Evolutionary conservation across 2,113 vertebrate species (phyloP).

Genomic region (Malurus alboscapulatus): DNA sequence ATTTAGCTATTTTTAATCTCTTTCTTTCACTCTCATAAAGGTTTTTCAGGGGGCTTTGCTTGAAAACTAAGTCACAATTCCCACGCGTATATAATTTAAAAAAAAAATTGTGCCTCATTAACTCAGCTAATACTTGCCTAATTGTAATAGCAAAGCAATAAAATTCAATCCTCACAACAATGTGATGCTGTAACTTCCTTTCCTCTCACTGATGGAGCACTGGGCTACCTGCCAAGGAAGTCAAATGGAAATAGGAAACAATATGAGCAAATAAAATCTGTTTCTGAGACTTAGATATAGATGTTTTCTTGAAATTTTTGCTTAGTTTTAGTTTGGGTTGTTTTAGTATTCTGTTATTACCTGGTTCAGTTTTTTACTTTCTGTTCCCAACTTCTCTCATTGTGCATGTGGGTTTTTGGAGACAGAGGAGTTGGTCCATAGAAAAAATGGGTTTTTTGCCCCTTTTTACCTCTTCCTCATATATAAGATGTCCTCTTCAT

Average conservation of each 20-base stretch:
- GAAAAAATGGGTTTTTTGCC: background rate
- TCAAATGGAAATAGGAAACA: background rate
- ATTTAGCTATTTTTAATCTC: background rate
- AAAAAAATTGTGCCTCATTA: constrained; percentile 20
- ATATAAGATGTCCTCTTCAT: background rate
- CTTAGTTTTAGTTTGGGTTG: background rate
- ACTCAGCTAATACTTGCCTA: constrained; percentile 37
- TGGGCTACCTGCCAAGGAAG: constrained; percentile 33
- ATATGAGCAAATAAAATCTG: background rate
- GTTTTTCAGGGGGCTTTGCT: background rate
- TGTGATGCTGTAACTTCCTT: constrained; percentile 38
- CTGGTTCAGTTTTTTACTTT: background rate
- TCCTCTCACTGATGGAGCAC: background rate
- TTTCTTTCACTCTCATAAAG: background rate
- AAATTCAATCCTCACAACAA: constrained; percentile 42
- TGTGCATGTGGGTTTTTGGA: background rate
- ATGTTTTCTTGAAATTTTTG: background rate
- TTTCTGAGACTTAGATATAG: background rate
- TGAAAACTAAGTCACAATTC: background rate
- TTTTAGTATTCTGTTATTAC: background rate
- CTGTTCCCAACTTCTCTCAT: background rate
- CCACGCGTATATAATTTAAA: background rate
- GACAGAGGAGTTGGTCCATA: background rate
- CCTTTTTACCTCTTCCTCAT: background rate
- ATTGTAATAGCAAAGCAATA: constrained; percentile 54